Evolutionary conservation across 2,113 vertebrate species (phyloP).

Genomic region (Acinonyx jubatus): DNA sequence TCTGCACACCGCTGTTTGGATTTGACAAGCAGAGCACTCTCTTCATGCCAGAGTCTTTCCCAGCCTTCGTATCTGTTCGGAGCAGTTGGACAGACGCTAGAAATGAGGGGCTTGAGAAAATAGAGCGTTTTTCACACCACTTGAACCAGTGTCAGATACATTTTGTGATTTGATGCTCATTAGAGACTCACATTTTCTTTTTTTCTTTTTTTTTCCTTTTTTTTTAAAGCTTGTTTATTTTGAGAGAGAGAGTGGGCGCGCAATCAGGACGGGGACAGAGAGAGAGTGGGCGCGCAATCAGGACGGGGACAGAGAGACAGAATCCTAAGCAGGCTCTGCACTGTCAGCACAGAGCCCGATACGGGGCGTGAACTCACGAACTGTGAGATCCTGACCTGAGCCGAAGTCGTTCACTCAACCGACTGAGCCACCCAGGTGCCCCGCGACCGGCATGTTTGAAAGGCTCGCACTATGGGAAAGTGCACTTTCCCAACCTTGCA

Average conservation of each 20-base stretch:
- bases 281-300: too few species aligned
- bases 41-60: not conserved
- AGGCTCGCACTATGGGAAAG: not conserved
- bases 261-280: too few species aligned
- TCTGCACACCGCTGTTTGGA: not conserved
- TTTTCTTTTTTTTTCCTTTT: not conserved
- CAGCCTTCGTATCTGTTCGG: not conserved
- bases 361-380: too few species aligned
- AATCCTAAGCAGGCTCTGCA: too few species aligned
- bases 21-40: not conserved
- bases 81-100: not conserved
- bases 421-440: too few species aligned
- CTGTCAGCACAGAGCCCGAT: too few species aligned
- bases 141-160: not conserved
- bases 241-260: too few species aligned
- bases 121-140: not conserved
- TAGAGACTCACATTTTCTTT: not conserved
- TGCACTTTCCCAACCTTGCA: rapidly evolving
- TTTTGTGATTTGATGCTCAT: not conserved
- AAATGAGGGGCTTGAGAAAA: not conserved
- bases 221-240: not conserved
- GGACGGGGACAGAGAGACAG: too few species aligned
- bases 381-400: too few species aligned
- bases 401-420: too few species aligned
- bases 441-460: not conserved